Evolutionary conservation across 2,797 vertebrate genomes (phyloP).

Genomic region (Typhlichthys subterraneus): DNA sequence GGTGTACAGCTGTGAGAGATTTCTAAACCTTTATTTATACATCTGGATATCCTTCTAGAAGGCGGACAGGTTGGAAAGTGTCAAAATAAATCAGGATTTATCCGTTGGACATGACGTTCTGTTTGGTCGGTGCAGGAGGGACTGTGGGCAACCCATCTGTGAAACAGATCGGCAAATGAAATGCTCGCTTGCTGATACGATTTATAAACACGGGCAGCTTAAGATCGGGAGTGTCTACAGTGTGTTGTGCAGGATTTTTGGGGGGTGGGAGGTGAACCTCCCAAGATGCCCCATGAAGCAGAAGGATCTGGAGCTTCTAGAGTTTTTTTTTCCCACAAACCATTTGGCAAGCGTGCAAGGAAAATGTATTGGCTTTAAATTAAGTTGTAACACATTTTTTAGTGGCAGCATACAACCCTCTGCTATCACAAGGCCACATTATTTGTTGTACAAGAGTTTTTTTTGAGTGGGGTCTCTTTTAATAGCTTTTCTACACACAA

Average conservation of each 20-base stretch:
- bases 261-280: neutral
- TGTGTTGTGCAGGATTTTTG: slow-evolving; percentile 1
- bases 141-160: slow-evolving; percentile 49
- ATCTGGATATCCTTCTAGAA: slow-evolving; percentile 53
- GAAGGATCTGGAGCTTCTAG: slow-evolving; percentile 1
- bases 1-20: slow-evolving; percentile 60
- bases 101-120: slow-evolving; percentile 45
- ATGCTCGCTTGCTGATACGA: slow-evolving; percentile 38
- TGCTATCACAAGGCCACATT: slow-evolving; percentile 24
- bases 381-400: slow-evolving; percentile 13
- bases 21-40: slow-evolving; percentile 11
- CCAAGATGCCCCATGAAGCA: neutral
- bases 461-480: too few species aligned
- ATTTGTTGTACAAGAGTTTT: slow-evolving; percentile 13
- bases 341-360: slow-evolving; percentile 10
- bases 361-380: slow-evolving; percentile 4
- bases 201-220: slow-evolving; percentile 38
- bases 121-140: slow-evolving; percentile 5
- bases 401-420: neutral
- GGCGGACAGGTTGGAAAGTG: slow-evolving; percentile 31
- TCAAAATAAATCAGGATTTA: slow-evolving; percentile 55
- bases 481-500: too few species aligned
- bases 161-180: slow-evolving; percentile 40
- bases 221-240: slow-evolving; percentile 11
- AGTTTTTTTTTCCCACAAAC: slow-evolving; percentile 16